Conservation (phyloP, 2,888 invertebrate genomes). For the Eupithecia subumbrata region DNA sequence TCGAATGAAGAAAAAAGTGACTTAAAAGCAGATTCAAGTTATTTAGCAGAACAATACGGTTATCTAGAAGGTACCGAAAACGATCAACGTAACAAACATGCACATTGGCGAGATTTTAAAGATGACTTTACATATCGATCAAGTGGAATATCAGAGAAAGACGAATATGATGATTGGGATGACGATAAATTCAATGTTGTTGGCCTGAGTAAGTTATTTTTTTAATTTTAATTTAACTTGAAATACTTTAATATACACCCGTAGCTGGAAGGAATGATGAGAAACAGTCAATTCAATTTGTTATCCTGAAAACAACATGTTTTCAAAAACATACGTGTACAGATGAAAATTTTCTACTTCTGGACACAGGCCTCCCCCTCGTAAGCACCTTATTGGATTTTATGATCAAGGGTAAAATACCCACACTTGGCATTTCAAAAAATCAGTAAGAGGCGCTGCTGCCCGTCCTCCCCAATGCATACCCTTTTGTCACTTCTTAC, state of each 20-base stretch:
- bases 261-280: not conserved
- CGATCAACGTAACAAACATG: not conserved
- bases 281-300: not conserved
- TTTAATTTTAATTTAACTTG: not conserved
- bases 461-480: too few relatives aligned
- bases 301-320: not conserved
- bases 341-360: too few relatives aligned
- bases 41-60: not conserved
- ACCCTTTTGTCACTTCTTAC: too few relatives aligned
- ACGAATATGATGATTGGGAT: slow-evolving; percentile 8
- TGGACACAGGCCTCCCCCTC: too few relatives aligned
- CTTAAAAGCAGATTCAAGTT: not conserved
- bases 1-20: not conserved
- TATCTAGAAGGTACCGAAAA: not conserved
- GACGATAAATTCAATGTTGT: slow-evolving; percentile 7
- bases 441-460: too few relatives aligned
- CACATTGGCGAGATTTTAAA: not conserved
- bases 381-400: too few relatives aligned
- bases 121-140: not conserved
- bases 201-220: slow-evolving; percentile 4
- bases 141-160: not conserved
- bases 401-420: too few relatives aligned
- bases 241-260: too few relatives aligned
- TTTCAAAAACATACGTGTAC: not conserved
- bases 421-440: too few relatives aligned